Evolutionary conservation across 2,113 vertebrate species (phyloP).

Genomic region (Thunnus maccoyii): DNA sequence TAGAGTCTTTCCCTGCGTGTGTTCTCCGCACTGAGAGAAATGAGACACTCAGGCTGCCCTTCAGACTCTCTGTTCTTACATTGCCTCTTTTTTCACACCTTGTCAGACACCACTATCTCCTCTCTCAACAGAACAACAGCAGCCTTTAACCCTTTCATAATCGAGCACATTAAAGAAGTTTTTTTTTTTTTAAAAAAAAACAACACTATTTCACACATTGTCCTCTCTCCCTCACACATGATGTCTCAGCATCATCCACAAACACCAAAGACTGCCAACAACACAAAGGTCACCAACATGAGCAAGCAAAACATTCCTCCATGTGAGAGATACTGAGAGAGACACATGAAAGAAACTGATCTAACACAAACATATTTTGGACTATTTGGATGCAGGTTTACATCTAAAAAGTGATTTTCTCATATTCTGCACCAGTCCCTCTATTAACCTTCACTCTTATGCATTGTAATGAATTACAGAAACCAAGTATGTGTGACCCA

Average conservation of each 20-base stretch:
- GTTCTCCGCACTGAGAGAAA: slow-evolving; percentile 54
- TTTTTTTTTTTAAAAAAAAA: background rate
- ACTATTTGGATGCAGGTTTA: background rate
- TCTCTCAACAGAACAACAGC: slow-evolving; percentile 35
- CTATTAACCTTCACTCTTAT: background rate
- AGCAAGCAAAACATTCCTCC: slow-evolving; percentile 4
- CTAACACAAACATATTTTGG: background rate
- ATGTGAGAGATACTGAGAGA: background rate
- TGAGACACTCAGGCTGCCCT: slow-evolving; percentile 63
- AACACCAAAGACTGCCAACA: slow-evolving; percentile 35
- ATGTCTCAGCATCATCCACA: slow-evolving; percentile 15
- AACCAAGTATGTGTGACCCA: background rate
- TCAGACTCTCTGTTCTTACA: slow-evolving; percentile 65
- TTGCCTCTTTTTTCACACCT: slow-evolving; percentile 72
- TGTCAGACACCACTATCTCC: slow-evolving; percentile 73
- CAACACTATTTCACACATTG: slow-evolving; percentile 51
- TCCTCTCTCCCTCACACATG: slow-evolving; percentile 17
- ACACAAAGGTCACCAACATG: slow-evolving; percentile 40
- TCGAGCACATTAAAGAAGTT: slow-evolving; percentile 28
- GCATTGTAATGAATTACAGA: background rate
- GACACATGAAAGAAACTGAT: background rate
- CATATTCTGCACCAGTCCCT: background rate
- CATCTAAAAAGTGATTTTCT: background rate
- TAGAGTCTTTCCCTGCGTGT: slow-evolving; percentile 22
- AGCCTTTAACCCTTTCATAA: slow-evolving; percentile 65